phyloP scores from a whole-genome alignment of 1,140 invertebrate genomes.

The Coelopa frigida region DNA sequence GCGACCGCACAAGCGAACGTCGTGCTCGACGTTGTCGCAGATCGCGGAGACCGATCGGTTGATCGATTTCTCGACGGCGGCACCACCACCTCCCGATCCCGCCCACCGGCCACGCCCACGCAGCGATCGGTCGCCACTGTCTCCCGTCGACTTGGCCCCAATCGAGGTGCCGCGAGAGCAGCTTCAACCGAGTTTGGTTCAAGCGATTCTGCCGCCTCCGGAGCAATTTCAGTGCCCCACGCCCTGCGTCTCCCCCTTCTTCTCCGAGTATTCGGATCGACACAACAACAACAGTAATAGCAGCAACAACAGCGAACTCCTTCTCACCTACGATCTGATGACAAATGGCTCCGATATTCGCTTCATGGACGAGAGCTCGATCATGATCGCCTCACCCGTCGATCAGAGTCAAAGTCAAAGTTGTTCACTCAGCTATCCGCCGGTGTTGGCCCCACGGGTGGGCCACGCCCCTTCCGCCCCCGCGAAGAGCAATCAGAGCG shows the following conservation, averaged over 20 bases:
- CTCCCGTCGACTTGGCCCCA: conserved; percentile 43
- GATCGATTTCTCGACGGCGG: conserved; percentile 35
- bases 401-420: conserved; percentile 32
- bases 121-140: conserved; percentile 29
- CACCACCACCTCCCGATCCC: conserved; percentile 18
- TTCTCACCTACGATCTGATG: conserved; percentile 64
- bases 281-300: conserved; percentile 44
- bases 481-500: conserved; percentile 44
- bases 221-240: conserved; percentile 63
- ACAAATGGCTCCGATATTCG: conserved; percentile 70
- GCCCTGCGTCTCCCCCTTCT: too few relatives aligned
- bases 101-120: background rate
- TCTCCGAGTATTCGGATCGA: conserved; percentile 54
- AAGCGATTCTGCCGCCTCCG: conserved; percentile 66
- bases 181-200: conserved; percentile 50
- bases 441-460: conserved; percentile 44
- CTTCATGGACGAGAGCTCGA: conserved; percentile 86
- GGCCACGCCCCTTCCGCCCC: too few relatives aligned
- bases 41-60: conserved; percentile 44
- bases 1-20: conserved; percentile 36
- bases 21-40: conserved; percentile 39
- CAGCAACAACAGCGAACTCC: conserved; percentile 38
- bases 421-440: conserved; percentile 48
- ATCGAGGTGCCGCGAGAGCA: conserved; percentile 45
- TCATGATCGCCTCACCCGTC: conserved; percentile 67